Base-by-base conservation (phyloP, 1,140 invertebrate genomes). In the Xylocopa sonorina region DNA sequence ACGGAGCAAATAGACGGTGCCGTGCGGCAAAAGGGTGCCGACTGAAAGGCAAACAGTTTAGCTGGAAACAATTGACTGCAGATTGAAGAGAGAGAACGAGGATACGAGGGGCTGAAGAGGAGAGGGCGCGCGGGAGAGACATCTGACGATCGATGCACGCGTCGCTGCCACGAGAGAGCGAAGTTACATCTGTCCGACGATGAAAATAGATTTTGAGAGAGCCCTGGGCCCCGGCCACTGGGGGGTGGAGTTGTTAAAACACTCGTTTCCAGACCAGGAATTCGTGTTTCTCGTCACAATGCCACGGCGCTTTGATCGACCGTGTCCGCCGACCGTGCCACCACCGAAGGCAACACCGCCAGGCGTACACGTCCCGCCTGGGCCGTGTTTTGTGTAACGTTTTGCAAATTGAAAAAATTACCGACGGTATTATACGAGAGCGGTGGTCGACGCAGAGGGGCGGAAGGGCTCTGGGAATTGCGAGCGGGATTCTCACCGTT, bases 31-130 rank as follows among this genome's bases (percentile, higher is more conserved):
- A 92, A 92, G 91, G 91, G 91, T 91, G 85, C 87, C 88, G 91
- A 92, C 91, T 91, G 91, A 92, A 93, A 93, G 89, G 92, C 91
- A 93, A 93, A 93, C 92, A 93, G 91, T 93, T 93, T 93, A 93
- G 91, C 91, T 93, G 92, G 91, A 92, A 92, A 93, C 92, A 93
- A 93, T 93, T 92, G 92, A 92, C 91, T 93, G 92, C 90, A 93
- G 92, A 92, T 93, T 93, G 91, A 89, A 92, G 91, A 89, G 90
- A 88, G 90, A 87, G 82, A 84, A 83, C 74, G 80, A 82, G 85
- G 78, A 82, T 83, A 83, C 74, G 80, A 82, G 85, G 78, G 57
- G 38, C 62, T 38, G 67, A n/a, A n/a, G n/a, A 43, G 67, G 60
- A 57, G 63, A 69, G 57, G 60, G 48, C 38, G 18, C 53, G 80